Conservation (phyloP, 2,113 vertebrate genomes). For the Calypte anna region DNA sequence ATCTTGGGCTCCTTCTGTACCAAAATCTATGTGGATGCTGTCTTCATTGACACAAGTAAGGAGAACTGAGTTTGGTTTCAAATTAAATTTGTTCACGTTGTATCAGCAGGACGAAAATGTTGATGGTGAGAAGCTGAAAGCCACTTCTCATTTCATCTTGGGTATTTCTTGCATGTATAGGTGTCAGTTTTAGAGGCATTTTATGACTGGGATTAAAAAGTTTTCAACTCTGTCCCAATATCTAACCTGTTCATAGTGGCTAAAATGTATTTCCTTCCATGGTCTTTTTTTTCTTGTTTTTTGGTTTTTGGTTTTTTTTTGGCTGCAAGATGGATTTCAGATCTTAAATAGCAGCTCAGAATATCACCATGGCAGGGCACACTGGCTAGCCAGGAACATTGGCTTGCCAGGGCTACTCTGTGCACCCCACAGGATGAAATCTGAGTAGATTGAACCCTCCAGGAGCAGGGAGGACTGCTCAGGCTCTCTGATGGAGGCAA, state of each 20-base stretch:
- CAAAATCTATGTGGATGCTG: conserved; percentile 96
- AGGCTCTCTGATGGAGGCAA: background rate
- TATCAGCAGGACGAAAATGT: background rate
- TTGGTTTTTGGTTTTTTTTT: too few species aligned
- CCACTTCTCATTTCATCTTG: background rate
- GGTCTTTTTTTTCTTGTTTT: background rate
- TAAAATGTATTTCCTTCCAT: background rate
- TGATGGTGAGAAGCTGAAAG: background rate
- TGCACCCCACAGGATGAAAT: background rate
- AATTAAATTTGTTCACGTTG: accelerated
- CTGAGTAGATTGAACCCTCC: background rate
- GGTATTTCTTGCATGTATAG: background rate
- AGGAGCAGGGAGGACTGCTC: background rate
- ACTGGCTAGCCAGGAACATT: background rate
- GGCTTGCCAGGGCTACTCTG: background rate
- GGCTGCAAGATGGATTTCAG: background rate
- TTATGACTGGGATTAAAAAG: background rate
- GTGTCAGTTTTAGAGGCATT: background rate
- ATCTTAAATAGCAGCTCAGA: background rate
- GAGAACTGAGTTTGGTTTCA: background rate
- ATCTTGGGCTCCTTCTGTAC: conserved; percentile 98
- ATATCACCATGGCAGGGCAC: background rate
- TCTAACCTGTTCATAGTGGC: background rate
- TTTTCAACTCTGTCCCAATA: background rate
- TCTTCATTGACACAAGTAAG: conserved; percentile 97